Base-by-base conservation (phyloP, 2,797 vertebrate genomes). In the Saxicola maurus region DNA sequence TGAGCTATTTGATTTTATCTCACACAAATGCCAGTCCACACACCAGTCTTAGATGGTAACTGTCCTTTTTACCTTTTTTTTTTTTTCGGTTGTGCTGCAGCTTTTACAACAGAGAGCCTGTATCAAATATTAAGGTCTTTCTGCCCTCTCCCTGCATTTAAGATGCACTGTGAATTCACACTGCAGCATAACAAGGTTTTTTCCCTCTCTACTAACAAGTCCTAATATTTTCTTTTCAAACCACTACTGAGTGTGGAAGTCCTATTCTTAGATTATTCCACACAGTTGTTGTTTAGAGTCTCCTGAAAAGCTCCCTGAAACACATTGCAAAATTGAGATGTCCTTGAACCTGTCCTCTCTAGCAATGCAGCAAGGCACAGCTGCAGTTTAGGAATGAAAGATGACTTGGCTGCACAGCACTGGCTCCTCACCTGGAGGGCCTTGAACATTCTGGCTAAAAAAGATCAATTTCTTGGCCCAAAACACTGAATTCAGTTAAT, bases 321-420 rank as follows among this genome's bases (percentile, higher is more conserved):
- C 11, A 5, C 18, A 61, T 33, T 40, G 52, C 33, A 83, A 59
- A 89, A 64, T 0, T 10, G 45, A 79, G 76, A 76, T 60, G 87
- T 30, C 90, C 93, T 91, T 91, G 66, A 92, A 75, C 30, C 31
- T 82, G 73, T 64, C 64, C 80, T 91, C 56, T 76, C 31, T 13
- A 84, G 85, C 77, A 84, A 40, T 6, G 67, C 52, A 91, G 69
- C 38, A 59, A 76, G 30, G 69, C 56, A 86, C 52, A 90, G 76
- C 73, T 81, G 71, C 64, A 79, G 37, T 37, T 71, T 16, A 46
- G 68, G 79, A 86, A 72, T 52, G 59, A 90, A 86, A 83, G 60
- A 81, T 64, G 25, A 79, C 24, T 43, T 21, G 37, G 33, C 61
- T 89, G 67, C 40, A 67, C 38, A 81, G 40, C 5, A 8, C 42